Evolutionary conservation across 2,113 vertebrate genomes (phyloP), one percentile per base, ranked within the genome.

Genomic region (Eleginops maclovinus): DNA sequence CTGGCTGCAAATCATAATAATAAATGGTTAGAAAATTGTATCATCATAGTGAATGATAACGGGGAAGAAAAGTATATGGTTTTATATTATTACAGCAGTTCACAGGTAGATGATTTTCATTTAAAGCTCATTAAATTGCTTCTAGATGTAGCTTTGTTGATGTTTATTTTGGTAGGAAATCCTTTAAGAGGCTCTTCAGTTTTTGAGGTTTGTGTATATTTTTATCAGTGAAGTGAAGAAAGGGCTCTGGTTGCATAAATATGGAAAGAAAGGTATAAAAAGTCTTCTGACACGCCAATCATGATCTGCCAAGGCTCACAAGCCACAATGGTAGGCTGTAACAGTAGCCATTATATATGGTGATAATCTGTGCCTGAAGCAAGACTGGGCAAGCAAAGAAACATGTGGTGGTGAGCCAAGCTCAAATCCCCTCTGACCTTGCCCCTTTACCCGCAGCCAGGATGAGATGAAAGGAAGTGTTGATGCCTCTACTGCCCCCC

Each of bases 371-470:
- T 63, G 89, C 92, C 92, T 90, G 75, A 70, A 92, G 92, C 88
- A 46, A 92, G 79, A 82, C 79, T 82, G 84, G 86, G 90, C 82
- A 79, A 85, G 87, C 83, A 79, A 69, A 86, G 85, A 85, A 86
- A 90, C 88, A 91, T 89, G 89, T 81, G 91, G 83, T 87, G 70
- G 90, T 79, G 82, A 91, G 88, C 90, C 87, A 89, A 83, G 88
- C 88, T 90, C 74, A 93, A 93, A 89, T 92, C 91, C 87, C 87
- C 59, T 81, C 89, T 93, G 93, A 93, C 92, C 91, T 92, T 92
- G 89, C 81, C 86, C 66, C 79, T 64, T 81, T 72, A 79, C 83
- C 88, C 87, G 79, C 67, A 77, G 84, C 82, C 72, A 88, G 73
- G 82, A 69, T 49, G 72, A 80, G 84, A 89, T 91, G 77, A 87